phyloP scores from a whole-genome alignment of 2,888 invertebrate species.

The Dermolepida albohirtum region DNA sequence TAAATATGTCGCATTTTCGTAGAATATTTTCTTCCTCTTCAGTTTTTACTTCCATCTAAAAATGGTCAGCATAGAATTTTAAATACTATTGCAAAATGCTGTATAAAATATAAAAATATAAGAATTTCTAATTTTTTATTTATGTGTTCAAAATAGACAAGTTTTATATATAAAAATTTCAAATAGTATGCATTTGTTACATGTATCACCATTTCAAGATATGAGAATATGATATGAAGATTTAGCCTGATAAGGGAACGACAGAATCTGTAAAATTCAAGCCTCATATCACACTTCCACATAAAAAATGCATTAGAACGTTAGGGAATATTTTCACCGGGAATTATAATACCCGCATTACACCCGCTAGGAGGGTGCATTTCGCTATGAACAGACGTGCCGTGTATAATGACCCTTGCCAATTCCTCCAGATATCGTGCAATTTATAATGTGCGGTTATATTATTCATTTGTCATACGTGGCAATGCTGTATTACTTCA shows the following conservation, averaged over 20 bases:
- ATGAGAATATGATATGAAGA: background rate
- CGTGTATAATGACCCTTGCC: slow-evolving; percentile 25
- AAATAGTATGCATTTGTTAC: no score
- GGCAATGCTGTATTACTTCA: slow-evolving; percentile 3
- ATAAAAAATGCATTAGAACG: slow-evolving; percentile 42
- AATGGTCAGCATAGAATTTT: no score
- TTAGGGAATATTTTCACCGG: slow-evolving; percentile 4
- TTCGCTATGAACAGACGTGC: slow-evolving; percentile 10
- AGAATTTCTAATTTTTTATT: no score
- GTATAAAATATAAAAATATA: no score
- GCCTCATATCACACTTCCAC: slow-evolving; percentile 37
- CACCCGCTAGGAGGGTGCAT: slow-evolving; percentile 10
- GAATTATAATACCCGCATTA: slow-evolving; percentile 28
- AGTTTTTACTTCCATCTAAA: no score
- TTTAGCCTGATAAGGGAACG: slow-evolving; percentile 24
- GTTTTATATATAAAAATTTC: no score
- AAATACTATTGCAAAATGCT: no score
- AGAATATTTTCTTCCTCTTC: no score
- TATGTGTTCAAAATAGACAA: no score
- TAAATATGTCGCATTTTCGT: no score
- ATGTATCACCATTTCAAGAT: no score
- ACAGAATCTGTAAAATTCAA: slow-evolving; percentile 39
- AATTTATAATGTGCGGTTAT: slow-evolving; percentile 30
- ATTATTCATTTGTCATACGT: slow-evolving; percentile 38
- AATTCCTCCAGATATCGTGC: slow-evolving; percentile 23